Base-by-base conservation (phyloP, 2,113 vertebrate species). In the Neotoma lepida region DNA sequence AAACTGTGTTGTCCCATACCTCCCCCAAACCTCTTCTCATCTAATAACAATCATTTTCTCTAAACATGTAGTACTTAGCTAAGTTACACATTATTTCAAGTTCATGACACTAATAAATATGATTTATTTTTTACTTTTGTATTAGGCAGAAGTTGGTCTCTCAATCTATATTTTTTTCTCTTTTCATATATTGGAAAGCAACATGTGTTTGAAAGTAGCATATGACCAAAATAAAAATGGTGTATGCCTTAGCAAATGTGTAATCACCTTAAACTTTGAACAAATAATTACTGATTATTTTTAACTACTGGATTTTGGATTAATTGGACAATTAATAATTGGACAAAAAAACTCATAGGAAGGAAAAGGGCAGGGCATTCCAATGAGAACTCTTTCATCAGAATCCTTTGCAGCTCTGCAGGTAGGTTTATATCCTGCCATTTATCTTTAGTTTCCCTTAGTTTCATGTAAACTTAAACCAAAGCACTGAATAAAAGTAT, bases 281-380 rank as follows among this genome's bases (percentile, higher is more conserved):
- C 15, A 80, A 91, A 61, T 76, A 88, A 61, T 77, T 93, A 84
- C n/a, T 78, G 77, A 91, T 63, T 64, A 3, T 35, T 82, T 90
- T 94, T 86, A 91, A 70, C 86, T 10, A 80, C 7, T 17, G 39
- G 14, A 15, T 41, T 49, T 95, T 35, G 22, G 61, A 18, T 84
- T 95, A 84, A 41, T 17, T 93, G 33, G 41, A 89, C 58, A 90
- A 13, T 95, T n/a, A n/a, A n/a, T n/a, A n/a, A n/a, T n/a, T n/a
- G n/a, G n/a, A 41, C 15, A 39, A 49, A 91, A n/a, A 85, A 88
- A 92, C 39, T 78, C 26, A 33, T 2, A 44, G 15, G 39, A 74
- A 30, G 26, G 30, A 76, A 89, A 89, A 10, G 39, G 54, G 20
- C 26, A 54, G 84, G 18, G 68, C 5, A 49, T 76, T 93, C 71